Evolutionary conservation across 2,797 vertebrate species (phyloP), one percentile per base, ranked within the genome.

Genomic region (Rhinogobio ventralis): DNA sequence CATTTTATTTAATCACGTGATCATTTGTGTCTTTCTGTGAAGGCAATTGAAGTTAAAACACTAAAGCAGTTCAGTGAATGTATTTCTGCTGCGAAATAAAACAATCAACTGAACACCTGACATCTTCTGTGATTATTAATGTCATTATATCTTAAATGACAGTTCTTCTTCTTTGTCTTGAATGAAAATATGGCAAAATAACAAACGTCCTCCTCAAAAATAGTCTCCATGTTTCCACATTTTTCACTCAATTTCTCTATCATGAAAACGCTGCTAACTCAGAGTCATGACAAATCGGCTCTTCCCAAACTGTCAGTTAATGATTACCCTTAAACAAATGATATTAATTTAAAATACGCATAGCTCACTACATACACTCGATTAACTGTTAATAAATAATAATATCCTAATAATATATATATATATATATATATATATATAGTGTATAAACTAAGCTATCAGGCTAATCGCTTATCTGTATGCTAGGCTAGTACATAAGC

Each of bases 11-110:
- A 45, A 68, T 80, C 78, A 5, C 1, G 11, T 33, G 78, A 69
- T 81, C 30, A 60, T 60, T 45, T 60, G 11, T 36, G 33, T 55
- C 8, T 25, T 71, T 71, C 51, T 81, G 33, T 71, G n/a, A 81
- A 71, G 30, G 20, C 30, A 7, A 30, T 2, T 79, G 10, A 51
- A 14, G 30, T 25, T 30, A 11, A 42, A 81, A 67, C 9, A 30
- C 15, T 51, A 53, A 75, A 79, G 53, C 46, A 78, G 64, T 74
- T 79, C 20, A 75, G 23, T 83, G 81, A 86, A 86, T 86, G 76
- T 80, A 84, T 86, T 86, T 83, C 64, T 45, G 78, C 73, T 66
- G 76, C 60, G n/a, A n/a, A 86, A 86, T 86, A 60, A 86, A 86
- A 86, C 85, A 87, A 87, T 87, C 82, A 80, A 69, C 46, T 71